Percentiles rank a stretch among this genome's conserved stretches.
phyloP scores from a whole-genome alignment of 2,113 vertebrate species.

The Engystomops pustulosus region DNA sequence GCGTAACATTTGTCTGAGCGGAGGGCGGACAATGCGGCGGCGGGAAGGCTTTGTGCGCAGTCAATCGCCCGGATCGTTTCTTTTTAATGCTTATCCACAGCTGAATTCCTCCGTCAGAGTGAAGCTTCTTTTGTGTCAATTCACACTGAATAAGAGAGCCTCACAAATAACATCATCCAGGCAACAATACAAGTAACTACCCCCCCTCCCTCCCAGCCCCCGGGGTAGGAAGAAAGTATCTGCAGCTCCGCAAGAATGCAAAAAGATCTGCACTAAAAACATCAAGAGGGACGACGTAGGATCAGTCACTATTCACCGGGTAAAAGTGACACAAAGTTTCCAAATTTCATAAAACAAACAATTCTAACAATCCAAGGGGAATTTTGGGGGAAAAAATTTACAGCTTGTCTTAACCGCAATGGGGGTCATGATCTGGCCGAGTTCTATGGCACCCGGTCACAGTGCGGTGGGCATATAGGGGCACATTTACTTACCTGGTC shows the following conservation, averaged over 20 bases:
- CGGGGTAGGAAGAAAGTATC: neutral
- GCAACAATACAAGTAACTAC: neutral
- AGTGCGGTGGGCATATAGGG: too few species aligned
- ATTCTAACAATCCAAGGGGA: too few species aligned
- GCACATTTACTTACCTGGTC: too few species aligned
- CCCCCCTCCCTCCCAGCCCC: neutral
- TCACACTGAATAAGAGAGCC: slow-evolving; percentile 30
- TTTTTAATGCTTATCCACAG: slow-evolving; percentile 31
- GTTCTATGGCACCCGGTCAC: too few species aligned
- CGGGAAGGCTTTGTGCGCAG: slow-evolving; percentile 40
- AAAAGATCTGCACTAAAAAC: neutral
- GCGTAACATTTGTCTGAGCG: slow-evolving; percentile 40
- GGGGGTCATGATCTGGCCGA: too few species aligned
- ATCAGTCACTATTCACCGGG: too few species aligned
- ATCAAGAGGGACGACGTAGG: neutral
- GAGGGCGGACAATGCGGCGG: slow-evolving; percentile 29
- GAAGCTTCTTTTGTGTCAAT: slow-evolving; percentile 32
- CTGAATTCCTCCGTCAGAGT: slow-evolving; percentile 37
- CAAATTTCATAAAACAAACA: too few species aligned
- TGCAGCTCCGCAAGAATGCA: slow-evolving; percentile 4
- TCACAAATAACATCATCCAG: slow-evolving; percentile 40
- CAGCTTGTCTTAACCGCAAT: too few species aligned
- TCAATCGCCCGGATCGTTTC: slow-evolving; percentile 49
- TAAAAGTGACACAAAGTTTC: too few species aligned
- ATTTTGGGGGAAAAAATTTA: too few species aligned